Conservation (phyloP, 2,113 vertebrate genomes). For the Balaeniceps rex region DNA sequence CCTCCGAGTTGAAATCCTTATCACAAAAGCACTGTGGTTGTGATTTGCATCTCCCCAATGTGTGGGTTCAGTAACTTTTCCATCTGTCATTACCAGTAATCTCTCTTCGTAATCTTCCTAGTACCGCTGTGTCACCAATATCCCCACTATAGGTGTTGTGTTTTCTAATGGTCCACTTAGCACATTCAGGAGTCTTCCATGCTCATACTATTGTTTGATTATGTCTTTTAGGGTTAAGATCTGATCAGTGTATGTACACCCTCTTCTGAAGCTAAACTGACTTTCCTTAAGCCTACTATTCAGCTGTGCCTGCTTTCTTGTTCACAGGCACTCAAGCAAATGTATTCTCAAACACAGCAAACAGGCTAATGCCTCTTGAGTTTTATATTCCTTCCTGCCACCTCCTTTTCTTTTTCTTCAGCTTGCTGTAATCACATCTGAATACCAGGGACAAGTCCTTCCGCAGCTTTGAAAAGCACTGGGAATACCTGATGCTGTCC, state of each 20-base stretch:
- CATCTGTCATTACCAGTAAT: constrained; percentile 5
- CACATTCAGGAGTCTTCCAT: constrained; percentile 11
- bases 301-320: neutral
- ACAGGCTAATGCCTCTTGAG: constrained; percentile 50
- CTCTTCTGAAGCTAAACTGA: constrained; percentile 6
- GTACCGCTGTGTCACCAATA: neutral
- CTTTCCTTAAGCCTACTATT: constrained; percentile 36
- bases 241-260: neutral
- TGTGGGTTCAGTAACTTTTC: neutral
- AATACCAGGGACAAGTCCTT: neutral
- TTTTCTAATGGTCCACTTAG: constrained; percentile 39
- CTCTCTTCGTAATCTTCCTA: neutral
- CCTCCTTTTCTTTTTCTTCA: neutral
- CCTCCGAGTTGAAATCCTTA: neutral
- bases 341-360: constrained; percentile 23
- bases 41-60: neutral
- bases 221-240: constrained; percentile 35
- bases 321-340: constrained; percentile 49
- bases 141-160: neutral
- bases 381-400: constrained; percentile 35
- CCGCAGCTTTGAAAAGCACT: neutral
- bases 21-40: neutral
- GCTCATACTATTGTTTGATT: constrained; percentile 6
- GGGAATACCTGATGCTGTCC: neutral
- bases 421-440: neutral